phyloP scores from a whole-genome alignment of 2,888 invertebrate genomes.

The Zaprionus lineosus region DNA sequence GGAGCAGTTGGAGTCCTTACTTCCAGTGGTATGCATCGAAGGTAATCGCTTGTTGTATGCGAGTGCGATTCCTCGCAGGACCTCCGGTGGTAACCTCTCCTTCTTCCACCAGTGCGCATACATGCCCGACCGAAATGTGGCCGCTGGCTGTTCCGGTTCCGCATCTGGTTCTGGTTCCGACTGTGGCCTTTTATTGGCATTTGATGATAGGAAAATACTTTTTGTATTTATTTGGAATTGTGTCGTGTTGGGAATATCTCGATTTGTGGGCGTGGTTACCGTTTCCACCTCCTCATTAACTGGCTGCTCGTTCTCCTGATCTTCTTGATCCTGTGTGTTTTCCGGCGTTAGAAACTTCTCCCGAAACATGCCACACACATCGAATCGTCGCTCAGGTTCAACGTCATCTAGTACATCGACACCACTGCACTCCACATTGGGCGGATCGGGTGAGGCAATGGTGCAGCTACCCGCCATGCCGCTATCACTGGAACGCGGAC shows the following conservation, averaged over 20 bases:
- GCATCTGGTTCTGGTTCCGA: slow-evolving; percentile 57
- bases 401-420: slow-evolving; percentile 55
- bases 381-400: slow-evolving; percentile 76
- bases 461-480: slow-evolving; percentile 93
- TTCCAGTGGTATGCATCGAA: slow-evolving; percentile 83
- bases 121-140: slow-evolving; percentile 90
- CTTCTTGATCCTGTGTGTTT: slow-evolving; percentile 50
- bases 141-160: slow-evolving; percentile 40
- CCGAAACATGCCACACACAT: slow-evolving; percentile 82
- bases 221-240: slow-evolving; percentile 80
- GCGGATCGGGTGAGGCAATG: slow-evolving; percentile 88
- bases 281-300: slow-evolving; percentile 10
- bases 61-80: slow-evolving; percentile 84
- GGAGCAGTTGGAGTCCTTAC: slow-evolving; percentile 81
- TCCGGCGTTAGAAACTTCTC: slow-evolving; percentile 80
- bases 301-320: not conserved
- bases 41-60: slow-evolving; percentile 84
- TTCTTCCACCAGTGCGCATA: slow-evolving; percentile 97
- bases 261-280: slow-evolving; percentile 27
- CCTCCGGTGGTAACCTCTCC: slow-evolving; percentile 89
- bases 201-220: slow-evolving; percentile 78
- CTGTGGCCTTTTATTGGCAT: too few species aligned
- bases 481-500: slow-evolving; percentile 89
- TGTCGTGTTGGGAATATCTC: slow-evolving; percentile 9
- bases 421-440: slow-evolving; percentile 60